Percentiles rank a stretch among this genome's conserved stretches.
Evolutionary conservation across 1,140 invertebrate species (phyloP).

Genomic region (Macrosteles quadrilineatus): DNA sequence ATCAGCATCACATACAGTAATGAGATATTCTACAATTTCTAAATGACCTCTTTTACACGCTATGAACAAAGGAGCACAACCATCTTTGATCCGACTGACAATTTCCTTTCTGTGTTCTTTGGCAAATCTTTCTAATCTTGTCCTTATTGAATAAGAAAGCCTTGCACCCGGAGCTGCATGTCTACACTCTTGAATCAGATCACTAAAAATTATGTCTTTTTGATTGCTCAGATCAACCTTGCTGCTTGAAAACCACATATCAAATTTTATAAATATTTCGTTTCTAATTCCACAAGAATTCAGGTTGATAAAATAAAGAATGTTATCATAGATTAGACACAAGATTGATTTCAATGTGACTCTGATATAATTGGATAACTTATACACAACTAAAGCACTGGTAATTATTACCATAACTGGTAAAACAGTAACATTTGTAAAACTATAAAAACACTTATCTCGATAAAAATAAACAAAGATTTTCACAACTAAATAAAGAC

Average conservation of each 20-base stretch:
- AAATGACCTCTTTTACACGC: slow-evolving; percentile 82
- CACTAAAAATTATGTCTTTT: slow-evolving; percentile 63
- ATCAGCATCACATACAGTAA: slow-evolving; percentile 77
- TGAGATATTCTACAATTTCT: slow-evolving; percentile 86
- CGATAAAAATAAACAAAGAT: too few relatives aligned
- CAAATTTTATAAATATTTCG: slow-evolving; percentile 2
- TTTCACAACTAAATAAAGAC: too few relatives aligned
- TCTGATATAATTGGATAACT: slow-evolving; percentile 14
- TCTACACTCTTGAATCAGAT: slow-evolving; percentile 69
- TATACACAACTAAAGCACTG: slow-evolving; percentile 7
- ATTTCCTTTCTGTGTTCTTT: slow-evolving; percentile 61
- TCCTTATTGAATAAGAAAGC: slow-evolving; percentile 64
- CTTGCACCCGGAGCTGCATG: slow-evolving; percentile 66
- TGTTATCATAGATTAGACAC: neutral
- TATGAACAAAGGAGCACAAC: slow-evolving; percentile 85
- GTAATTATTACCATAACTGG: slow-evolving; percentile 18
- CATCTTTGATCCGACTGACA: slow-evolving; percentile 65
- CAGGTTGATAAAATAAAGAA: neutral
- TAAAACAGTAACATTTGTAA: neutral
- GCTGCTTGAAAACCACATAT: slow-evolving; percentile 22
- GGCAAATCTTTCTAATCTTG: slow-evolving; percentile 62
- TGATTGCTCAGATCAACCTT: slow-evolving; percentile 50
- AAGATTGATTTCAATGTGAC: slow-evolving; percentile 6
- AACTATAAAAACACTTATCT: too few relatives aligned
- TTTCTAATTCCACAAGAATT: slow-evolving; percentile 12